Evolutionary conservation across 1,140 invertebrate genomes (phyloP).

Genomic region (Maconellicoccus hirsutus): DNA sequence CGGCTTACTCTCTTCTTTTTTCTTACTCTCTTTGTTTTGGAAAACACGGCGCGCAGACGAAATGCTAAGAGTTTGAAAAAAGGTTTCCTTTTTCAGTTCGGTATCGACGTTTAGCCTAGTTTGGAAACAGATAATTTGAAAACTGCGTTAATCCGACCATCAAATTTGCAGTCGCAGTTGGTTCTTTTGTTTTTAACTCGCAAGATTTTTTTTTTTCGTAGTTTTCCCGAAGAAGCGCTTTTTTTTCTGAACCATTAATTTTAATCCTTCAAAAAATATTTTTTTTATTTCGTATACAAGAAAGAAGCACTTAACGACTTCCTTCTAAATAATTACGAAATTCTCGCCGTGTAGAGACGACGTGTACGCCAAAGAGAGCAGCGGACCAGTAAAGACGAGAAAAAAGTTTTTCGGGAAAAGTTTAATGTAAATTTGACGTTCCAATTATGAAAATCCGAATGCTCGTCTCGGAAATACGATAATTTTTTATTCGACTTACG

Average conservation of each 20-base stretch:
- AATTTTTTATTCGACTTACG: not conserved
- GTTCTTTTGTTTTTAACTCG: not conserved
- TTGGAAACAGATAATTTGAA: not conserved
- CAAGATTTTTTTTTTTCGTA: not conserved
- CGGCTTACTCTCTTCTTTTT: too few relatives aligned
- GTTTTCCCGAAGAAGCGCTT: not conserved
- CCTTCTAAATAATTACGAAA: constrained; percentile 5
- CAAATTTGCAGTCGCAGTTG: constrained; percentile 3
- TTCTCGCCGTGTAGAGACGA: not conserved
- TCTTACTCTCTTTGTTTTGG: too few relatives aligned
- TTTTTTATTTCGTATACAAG: constrained; percentile 6
- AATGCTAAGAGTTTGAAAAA: too few relatives aligned
- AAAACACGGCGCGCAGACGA: too few relatives aligned
- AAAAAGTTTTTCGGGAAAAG: not conserved
- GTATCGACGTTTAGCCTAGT: not conserved
- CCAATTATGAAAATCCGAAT: not conserved
- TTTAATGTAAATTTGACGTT: constrained; percentile 10
- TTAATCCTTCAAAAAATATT: constrained; percentile 1
- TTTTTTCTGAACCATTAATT: constrained; percentile 9
- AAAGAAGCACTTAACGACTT: constrained; percentile 8
- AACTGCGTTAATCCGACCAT: not conserved
- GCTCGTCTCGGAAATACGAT: not conserved
- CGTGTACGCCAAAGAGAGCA: too few relatives aligned
- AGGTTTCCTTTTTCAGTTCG: too few relatives aligned
- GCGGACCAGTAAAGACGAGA: not conserved